Base-by-base conservation (phyloP, 2,113 vertebrate genomes). In the Seriola quinqueradiata region DNA sequence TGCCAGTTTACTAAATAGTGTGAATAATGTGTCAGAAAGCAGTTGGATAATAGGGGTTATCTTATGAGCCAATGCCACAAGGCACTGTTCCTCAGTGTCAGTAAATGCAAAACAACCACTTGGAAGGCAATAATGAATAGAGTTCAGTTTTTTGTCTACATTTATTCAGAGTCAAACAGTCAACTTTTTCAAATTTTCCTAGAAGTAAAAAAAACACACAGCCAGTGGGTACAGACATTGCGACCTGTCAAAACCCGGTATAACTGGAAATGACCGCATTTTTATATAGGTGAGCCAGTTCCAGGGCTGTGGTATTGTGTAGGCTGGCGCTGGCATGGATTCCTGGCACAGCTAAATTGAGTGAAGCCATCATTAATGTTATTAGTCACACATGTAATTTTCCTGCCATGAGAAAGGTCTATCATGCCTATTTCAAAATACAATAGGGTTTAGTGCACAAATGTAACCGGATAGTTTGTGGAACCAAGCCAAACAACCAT, bases 361-460 rank as follows among this genome's bases (percentile, higher is more conserved):
- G 60, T 50, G 13, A 78, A 75, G 54, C 72, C 73, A 58, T 70
- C 64, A 81, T 79, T 81, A 85, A 79, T 79, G 69, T 74, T 68
- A 82, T 88, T 85, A 82, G 77, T 86, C 63, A 79, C 65, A 80
- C 44, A 34, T 85, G 72, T 65, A 68, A 81, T 82, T 81, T 60
- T 68, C 42, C 69, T 80, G 74, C 63, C 28, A 64, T 38, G 44
- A 75, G 11, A 76, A 57, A 57, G 17, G n/a, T 55, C 73, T 67
- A 9, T 73, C 12, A 54, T 58, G 40, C 23, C 28, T 63, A 10
- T 82, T 86, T 86, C 1, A 59, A 67, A 72, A 81, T 57, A 50
- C 67, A 63, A 64, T 63, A 64, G 10, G 9, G 25, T 38, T 66
- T 23, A 66, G 9, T 70, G 38, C 63, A 7, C 4, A 79, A 50